Percentiles rank a stretch among this genome's conserved stretches.
Conservation (phyloP, 1,140 invertebrate species). For the Musca vetustissima region DNA sequence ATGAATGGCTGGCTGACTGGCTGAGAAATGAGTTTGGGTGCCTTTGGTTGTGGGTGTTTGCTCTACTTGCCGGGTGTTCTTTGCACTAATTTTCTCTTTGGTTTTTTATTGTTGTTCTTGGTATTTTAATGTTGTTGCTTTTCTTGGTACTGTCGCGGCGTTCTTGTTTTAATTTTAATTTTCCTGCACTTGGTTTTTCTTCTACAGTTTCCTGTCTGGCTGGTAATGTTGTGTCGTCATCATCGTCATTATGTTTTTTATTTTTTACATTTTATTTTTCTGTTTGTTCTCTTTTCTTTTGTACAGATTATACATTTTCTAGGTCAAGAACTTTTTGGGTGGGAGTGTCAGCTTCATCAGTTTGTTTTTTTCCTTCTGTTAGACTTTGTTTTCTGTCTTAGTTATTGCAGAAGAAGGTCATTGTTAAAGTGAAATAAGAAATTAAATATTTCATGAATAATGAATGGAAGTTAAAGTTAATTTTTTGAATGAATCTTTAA, state of each 20-base stretch:
- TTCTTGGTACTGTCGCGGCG: neutral
- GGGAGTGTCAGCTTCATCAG: too few relatives aligned
- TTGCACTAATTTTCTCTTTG: constrained; percentile 11
- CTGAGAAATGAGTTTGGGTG: constrained; percentile 5
- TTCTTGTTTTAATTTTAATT: constrained; percentile 4
- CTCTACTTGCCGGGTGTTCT: neutral
- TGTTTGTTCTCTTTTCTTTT: neutral
- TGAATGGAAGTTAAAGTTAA: too few relatives aligned
- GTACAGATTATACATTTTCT: constrained; percentile 32
- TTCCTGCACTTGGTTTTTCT: neutral
- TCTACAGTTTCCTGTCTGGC: neutral
- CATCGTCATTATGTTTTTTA: constrained; percentile 2
- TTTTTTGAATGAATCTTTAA: too few relatives aligned
- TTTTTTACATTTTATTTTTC: neutral
- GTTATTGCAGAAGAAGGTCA: too few relatives aligned
- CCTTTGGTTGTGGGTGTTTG: neutral
- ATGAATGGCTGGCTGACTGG: constrained; percentile 9
- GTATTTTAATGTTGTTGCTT: neutral
- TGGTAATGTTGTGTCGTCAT: constrained; percentile 24
- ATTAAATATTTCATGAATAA: too few relatives aligned
- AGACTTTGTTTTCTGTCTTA: too few relatives aligned
- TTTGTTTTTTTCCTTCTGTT: too few relatives aligned
- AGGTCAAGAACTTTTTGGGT: constrained; percentile 53
- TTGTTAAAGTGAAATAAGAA: too few relatives aligned
- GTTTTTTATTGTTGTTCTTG: neutral